A percentile compares a stretch with the other conserved stretches of the same genome.
Evolutionary conservation across 2,113 vertebrate species (phyloP).

Genomic region (Balaeniceps rex): DNA sequence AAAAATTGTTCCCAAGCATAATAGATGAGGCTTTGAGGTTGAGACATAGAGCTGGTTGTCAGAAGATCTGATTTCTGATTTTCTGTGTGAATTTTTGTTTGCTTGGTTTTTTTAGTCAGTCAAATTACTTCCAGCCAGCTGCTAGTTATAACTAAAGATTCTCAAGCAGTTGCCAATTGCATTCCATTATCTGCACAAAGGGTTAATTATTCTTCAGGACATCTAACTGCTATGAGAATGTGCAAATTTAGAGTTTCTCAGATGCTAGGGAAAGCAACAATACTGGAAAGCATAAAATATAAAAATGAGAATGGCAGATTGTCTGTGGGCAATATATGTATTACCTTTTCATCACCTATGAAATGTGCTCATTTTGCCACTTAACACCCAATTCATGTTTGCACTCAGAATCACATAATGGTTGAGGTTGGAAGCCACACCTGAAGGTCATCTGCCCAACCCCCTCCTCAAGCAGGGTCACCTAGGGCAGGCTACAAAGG

Average conservation of each 20-base stretch:
- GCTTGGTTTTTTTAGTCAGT: background rate
- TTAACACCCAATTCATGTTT: background rate
- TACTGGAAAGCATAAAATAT: background rate
- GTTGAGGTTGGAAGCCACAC: background rate
- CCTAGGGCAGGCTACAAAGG: background rate
- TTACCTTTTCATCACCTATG: background rate
- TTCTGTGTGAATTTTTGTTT: background rate
- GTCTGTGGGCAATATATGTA: background rate
- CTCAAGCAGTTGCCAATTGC: background rate
- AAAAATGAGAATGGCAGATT: background rate
- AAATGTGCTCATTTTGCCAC: background rate
- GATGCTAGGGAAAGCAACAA: background rate
- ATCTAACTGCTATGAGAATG: background rate
- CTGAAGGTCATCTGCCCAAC: background rate
- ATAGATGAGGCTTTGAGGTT: background rate
- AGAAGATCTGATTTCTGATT: background rate
- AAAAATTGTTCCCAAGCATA: background rate
- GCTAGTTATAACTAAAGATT: background rate
- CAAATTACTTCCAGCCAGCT: background rate
- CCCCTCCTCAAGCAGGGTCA: background rate
- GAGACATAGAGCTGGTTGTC: background rate
- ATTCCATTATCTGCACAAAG: background rate
- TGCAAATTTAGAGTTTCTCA: background rate
- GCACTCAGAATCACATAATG: background rate
- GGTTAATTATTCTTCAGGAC: background rate